Evolutionary conservation across 2,113 vertebrate genomes (phyloP).

Genomic region (Mesembrinibis cayennensis): DNA sequence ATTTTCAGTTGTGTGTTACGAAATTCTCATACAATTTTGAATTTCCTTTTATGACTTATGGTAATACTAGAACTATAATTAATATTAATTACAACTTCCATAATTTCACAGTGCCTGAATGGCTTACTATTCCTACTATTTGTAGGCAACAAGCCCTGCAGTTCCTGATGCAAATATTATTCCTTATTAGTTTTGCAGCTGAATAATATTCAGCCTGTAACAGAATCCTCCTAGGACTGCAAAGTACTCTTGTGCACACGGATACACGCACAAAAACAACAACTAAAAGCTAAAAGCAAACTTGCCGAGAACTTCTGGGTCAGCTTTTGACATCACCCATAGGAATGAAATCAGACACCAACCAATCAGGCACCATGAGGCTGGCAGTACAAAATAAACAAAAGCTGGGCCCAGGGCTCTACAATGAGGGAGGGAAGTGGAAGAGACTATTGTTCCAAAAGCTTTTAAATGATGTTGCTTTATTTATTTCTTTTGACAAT

Average conservation of each 20-base stretch:
- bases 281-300: constrained; percentile 64
- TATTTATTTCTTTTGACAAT: constrained; percentile 56
- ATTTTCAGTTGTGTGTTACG: neutral
- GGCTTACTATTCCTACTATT: neutral
- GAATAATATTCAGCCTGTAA: constrained; percentile 54
- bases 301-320: constrained; percentile 66
- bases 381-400: constrained; percentile 65
- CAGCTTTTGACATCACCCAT: constrained; percentile 66
- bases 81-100: constrained; percentile 29
- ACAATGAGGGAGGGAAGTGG: constrained; percentile 64
- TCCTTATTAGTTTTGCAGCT: constrained; percentile 42
- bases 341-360: constrained; percentile 68
- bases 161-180: constrained; percentile 37
- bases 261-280: constrained; percentile 59
- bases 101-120: neutral
- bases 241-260: constrained; percentile 46
- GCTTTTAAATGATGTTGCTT: constrained; percentile 59
- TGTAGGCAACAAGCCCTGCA: constrained; percentile 10
- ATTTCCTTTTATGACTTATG: neutral
- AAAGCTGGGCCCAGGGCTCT: constrained; percentile 57
- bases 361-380: constrained; percentile 55
- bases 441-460: constrained; percentile 62
- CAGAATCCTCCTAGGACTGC: constrained; percentile 48
- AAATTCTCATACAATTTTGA: neutral
- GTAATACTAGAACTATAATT: neutral